phyloP scores from a whole-genome alignment of 2,797 vertebrate species.

The Hapalemur alaotrensis region DNA sequence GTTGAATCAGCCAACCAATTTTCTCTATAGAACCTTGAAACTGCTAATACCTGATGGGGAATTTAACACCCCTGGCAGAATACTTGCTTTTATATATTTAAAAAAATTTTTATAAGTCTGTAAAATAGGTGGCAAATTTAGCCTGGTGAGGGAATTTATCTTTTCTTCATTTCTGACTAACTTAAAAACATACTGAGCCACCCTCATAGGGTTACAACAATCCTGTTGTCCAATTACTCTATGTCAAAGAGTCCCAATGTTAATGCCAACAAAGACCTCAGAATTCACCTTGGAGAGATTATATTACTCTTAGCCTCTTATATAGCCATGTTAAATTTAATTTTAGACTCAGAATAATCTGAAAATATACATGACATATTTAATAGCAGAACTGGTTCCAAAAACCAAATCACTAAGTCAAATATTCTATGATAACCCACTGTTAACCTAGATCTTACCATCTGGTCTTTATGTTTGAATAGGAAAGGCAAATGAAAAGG shows the following conservation, averaged over 20 bases:
- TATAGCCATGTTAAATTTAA: background rate
- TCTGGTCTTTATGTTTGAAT: background rate
- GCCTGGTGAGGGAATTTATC: background rate
- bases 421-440: background rate
- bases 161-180: background rate
- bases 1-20: background rate
- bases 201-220: background rate
- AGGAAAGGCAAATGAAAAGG: background rate
- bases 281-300: background rate
- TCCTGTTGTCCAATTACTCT: background rate
- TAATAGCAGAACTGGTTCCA: background rate
- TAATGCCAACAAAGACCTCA: background rate
- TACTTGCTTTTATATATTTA: background rate
- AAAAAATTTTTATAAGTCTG: background rate
- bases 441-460: background rate
- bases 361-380: background rate
- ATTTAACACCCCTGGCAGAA: background rate
- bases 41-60: constrained; percentile 2
- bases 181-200: background rate
- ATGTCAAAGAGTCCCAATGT: background rate
- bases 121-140: background rate
- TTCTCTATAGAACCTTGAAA: background rate
- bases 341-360: background rate
- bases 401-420: background rate
- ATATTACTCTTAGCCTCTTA: background rate